Conservation (phyloP, 2,888 invertebrate genomes). For the Hoplodrina blanda region DNA sequence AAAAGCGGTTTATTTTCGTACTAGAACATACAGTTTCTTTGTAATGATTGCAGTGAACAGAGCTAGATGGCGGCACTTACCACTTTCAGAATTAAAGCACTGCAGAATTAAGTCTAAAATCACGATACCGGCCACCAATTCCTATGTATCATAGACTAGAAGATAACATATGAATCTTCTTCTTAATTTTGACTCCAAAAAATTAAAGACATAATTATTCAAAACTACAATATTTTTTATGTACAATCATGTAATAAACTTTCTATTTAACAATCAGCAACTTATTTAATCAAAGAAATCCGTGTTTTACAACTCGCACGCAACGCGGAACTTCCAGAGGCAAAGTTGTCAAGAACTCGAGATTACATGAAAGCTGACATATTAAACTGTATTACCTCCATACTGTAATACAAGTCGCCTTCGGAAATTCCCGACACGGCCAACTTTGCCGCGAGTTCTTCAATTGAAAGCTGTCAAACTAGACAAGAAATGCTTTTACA, state of each 20-base stretch:
- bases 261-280: constrained; percentile 20
- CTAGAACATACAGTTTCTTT: neutral
- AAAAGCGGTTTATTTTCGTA: neutral
- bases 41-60: constrained; percentile 13
- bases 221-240: neutral
- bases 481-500: constrained; percentile 45
- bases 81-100: neutral
- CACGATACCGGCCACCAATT: neutral
- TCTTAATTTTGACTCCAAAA: no score
- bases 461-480: constrained; percentile 56
- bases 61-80: constrained; percentile 39
- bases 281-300: constrained; percentile 43
- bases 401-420: constrained; percentile 35
- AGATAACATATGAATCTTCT: neutral
- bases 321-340: constrained; percentile 30
- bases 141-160: neutral
- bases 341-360: constrained; percentile 50
- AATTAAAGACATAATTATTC: neutral
- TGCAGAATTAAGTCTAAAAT: neutral
- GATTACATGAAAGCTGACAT: constrained; percentile 49
- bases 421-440: constrained; percentile 46
- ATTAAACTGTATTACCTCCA: constrained; percentile 51
- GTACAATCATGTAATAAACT: neutral
- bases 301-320: constrained; percentile 36
- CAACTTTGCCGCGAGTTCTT: constrained; percentile 52